Conservation (phyloP, 2,113 vertebrate genomes). For the Anoura caudifer region DNA sequence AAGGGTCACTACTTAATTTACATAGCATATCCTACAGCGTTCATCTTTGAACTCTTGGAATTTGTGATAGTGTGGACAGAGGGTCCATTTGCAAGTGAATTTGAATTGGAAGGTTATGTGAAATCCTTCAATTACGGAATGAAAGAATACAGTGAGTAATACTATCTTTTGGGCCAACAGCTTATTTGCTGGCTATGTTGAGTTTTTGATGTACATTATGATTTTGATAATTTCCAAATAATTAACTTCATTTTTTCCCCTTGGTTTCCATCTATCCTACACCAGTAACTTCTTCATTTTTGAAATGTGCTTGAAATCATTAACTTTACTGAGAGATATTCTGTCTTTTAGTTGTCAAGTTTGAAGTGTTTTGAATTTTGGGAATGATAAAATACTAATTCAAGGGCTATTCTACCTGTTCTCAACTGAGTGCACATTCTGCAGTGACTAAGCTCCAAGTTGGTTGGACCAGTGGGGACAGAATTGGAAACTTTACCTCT, state of each 20-base stretch:
- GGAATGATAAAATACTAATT: not conserved
- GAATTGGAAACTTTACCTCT: not conserved
- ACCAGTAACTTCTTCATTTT: not conserved
- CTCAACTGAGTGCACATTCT: not conserved
- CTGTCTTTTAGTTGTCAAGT: not conserved
- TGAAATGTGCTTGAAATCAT: not conserved
- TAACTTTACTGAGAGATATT: not conserved
- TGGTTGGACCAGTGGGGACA: not conserved
- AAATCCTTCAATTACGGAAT: not conserved
- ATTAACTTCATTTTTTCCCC: too few species aligned
- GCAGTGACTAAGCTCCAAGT: not conserved
- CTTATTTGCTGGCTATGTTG: not conserved
- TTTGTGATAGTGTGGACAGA: not conserved
- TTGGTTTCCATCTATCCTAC: too few species aligned
- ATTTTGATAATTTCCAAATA: not conserved
- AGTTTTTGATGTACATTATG: not conserved
- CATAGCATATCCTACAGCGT: not conserved
- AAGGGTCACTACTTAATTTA: not conserved
- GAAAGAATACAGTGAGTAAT: not conserved
- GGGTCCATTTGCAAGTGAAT: not conserved
- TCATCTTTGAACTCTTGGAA: not conserved
- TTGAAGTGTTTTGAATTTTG: constrained; percentile 3
- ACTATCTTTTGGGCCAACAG: not conserved
- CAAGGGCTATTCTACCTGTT: not conserved
- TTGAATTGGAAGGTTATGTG: not conserved